Conservation (phyloP, 1,140 invertebrate species). For the Ooceraea biroi region DNA sequence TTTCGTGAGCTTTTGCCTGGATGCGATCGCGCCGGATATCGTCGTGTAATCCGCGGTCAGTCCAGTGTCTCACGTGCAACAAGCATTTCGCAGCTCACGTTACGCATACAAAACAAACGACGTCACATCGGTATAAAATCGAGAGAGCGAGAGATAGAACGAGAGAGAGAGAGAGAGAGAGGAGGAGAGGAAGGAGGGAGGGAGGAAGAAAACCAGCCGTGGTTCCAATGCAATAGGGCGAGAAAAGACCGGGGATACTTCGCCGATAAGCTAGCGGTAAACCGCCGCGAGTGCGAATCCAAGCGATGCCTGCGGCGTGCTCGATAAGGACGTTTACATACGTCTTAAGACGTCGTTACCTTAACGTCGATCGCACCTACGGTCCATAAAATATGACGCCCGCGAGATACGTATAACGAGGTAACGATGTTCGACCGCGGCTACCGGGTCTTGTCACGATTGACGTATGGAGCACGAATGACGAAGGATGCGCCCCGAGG, state of each 20-base stretch:
- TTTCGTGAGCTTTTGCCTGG: slow-evolving; percentile 38
- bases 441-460: not conserved
- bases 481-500: slow-evolving; percentile 4
- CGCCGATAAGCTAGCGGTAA: slow-evolving; percentile 66
- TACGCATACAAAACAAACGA: slow-evolving; percentile 70
- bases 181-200: not conserved
- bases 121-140: slow-evolving; percentile 41
- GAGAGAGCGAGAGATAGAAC: not conserved
- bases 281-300: slow-evolving; percentile 60
- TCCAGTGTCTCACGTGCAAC: slow-evolving; percentile 76
- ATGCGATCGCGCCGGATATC: slow-evolving; percentile 52
- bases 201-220: not conserved
- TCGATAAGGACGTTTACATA: slow-evolving; percentile 77
- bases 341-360: slow-evolving; percentile 71
- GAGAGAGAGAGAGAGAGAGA: not conserved
- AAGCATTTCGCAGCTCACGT: slow-evolving; percentile 68
- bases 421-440: slow-evolving; percentile 37
- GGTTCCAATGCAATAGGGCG: not conserved
- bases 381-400: slow-evolving; percentile 56
- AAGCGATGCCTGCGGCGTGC: slow-evolving; percentile 59
- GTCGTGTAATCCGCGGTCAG: slow-evolving; percentile 75
- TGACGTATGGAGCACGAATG: not conserved
- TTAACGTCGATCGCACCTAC: slow-evolving; percentile 66
- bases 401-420: slow-evolving; percentile 22
- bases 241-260: slow-evolving; percentile 46